These are phyloP conservation scores for Ianthella basta DNA, from an alignment of 37 sponge, comb jelly and placozoan genomes.

Conservation along the genomic window DNA sequence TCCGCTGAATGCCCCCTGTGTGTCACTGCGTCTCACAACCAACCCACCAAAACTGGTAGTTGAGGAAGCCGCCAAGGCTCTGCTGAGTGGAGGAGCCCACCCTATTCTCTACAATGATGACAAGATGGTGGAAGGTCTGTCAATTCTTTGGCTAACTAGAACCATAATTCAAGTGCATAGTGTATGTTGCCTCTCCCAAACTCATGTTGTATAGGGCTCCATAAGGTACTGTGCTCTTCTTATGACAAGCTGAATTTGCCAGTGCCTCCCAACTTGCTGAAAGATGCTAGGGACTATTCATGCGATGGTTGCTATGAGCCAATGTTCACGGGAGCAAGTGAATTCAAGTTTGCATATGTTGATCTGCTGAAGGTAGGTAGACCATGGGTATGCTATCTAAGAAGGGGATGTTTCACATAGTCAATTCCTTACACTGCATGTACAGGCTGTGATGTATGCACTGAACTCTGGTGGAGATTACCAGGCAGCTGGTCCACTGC, in stretches of 20 bases:
- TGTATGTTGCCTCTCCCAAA: neutral
- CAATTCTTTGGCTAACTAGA: neutral
- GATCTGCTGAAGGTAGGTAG: conserved; percentile 28
- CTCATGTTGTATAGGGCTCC: conserved; percentile 30
- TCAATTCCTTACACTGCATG: neutral
- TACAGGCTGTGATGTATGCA: conserved; percentile 48
- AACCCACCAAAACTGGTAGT: conserved; percentile 21
- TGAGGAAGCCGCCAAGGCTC: conserved; percentile 39
- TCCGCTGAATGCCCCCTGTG: conserved; percentile 60
- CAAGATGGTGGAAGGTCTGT: conserved; percentile 42
- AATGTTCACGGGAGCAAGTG: conserved; percentile 44
- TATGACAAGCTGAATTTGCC: conserved; percentile 7
- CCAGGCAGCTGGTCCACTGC: conserved; percentile 41
- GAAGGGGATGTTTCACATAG: too few species aligned
- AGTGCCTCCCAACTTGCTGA: conserved; percentile 18
- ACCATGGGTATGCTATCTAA: neutral
- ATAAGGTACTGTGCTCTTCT: conserved; percentile 26
- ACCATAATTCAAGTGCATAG: too few species aligned
- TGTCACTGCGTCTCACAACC: conserved; percentile 50
- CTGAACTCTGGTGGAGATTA: conserved; percentile 50
- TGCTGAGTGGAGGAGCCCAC: conserved; percentile 62
- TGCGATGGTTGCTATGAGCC: conserved; percentile 72
- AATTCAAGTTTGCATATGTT: conserved; percentile 59
- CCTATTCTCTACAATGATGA: conserved; percentile 57
- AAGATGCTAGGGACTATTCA: conserved; percentile 40